Conservation (phyloP, 2,113 vertebrate genomes). For the Mesitornis unicolor region DNA sequence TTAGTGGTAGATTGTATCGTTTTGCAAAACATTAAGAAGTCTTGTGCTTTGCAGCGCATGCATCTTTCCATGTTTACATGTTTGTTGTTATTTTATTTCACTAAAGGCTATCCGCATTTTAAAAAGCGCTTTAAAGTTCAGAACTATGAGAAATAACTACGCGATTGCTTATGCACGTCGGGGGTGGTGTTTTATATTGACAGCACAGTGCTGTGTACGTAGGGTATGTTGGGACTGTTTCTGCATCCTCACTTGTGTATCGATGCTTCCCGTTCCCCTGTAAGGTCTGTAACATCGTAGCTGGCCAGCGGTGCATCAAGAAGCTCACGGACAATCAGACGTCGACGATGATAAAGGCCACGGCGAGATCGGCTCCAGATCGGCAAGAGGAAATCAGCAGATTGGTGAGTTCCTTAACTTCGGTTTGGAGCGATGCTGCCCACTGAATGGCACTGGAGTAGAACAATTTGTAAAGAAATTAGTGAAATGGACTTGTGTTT, state of each 20-base stretch:
- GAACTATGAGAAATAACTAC: rapidly evolving
- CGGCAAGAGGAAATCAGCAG: conserved; percentile 97
- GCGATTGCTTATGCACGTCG: rapidly evolving
- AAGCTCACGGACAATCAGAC: conserved; percentile 99
- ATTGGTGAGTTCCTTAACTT: conserved; percentile 80
- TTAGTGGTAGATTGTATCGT: neutral
- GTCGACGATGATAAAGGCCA: conserved; percentile 99
- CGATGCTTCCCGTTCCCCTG: neutral
- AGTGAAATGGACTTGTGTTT: neutral
- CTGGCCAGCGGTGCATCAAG: conserved; percentile 97
- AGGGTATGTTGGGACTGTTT: rapidly evolving
- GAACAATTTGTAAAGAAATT: too few species aligned
- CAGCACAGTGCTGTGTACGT: rapidly evolving
- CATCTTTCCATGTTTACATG: neutral
- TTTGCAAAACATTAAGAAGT: neutral
- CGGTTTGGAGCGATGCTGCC: neutral
- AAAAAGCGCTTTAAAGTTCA: neutral
- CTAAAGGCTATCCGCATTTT: neutral
- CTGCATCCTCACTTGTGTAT: neutral
- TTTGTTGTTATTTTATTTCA: neutral
- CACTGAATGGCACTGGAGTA: neutral
- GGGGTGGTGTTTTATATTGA: neutral
- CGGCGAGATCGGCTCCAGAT: conserved; percentile 94
- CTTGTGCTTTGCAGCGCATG: neutral
- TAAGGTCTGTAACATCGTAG: conserved; percentile 98